Base-by-base conservation (phyloP, 2,113 vertebrate species). In the Syngnathus floridae region DNA sequence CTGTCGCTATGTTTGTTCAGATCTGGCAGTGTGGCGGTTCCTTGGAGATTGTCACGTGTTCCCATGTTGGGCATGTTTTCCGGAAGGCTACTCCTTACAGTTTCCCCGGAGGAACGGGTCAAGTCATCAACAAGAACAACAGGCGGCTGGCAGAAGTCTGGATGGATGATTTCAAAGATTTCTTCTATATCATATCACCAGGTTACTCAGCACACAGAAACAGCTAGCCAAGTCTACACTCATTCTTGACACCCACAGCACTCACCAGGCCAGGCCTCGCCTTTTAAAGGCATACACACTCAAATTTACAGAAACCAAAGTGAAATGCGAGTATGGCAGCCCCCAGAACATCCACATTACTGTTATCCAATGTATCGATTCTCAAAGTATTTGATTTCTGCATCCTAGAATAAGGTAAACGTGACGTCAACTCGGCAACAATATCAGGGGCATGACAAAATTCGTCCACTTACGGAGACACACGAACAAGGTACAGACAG, bases 101-200 rank as follows among this genome's bases (percentile, higher is more conserved):
- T 3, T 99, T 99, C 77, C 97, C 97, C 0, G 97, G 97, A 1
- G 97, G 97, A n/a, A 99, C 97, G 0, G 96, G 97, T 11, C 97
- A 99, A 58, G 94, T 99, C 66, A 99, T 99, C 89, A 99, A 98
- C 86, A 99, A 98, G 87, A 99, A 99, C 90, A 99, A 99, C 82
- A 89, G 97, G 60, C 86, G 97, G 1, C 85, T 99, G 75, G 97
- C 97, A 0, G 97, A 99, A 88, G 97, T 99, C 19, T 99, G 96
- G 97, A 99, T 99, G 97, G 97, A 99, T 52, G 96, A 98, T 66
- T 98, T 99, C 78, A 99, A 99, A 90, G 95, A 98, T 65, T 99
- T 99, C 90, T 99, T 99, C 89, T 98, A 99, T 19, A 96, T 99
- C 79, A 98, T 98, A 82, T 98, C 97, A 16, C 97, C 97, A 84